These are phyloP conservation scores for Mobula hypostoma DNA, from an alignment of 2,113 vertebrate genomes.

Conservation along the genomic window DNA sequence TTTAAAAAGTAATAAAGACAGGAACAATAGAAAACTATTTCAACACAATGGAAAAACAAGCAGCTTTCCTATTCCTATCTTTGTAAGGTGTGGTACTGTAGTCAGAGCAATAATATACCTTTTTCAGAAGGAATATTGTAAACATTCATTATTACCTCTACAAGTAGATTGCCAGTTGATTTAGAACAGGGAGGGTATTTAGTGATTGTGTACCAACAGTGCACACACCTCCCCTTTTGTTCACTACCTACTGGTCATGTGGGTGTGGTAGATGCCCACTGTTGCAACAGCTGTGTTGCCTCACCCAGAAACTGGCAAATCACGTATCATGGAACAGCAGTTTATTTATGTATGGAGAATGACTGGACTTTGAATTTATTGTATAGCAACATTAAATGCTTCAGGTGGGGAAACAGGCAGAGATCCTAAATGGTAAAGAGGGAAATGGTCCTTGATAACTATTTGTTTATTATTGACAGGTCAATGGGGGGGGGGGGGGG, in stretches of 20 bases:
- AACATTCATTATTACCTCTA: not conserved
- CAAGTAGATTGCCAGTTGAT: not conserved
- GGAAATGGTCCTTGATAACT: no score
- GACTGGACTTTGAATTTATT: not conserved
- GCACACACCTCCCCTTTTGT: not conserved
- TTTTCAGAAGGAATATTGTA: not conserved
- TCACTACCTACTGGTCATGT: not conserved
- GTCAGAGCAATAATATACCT: not conserved
- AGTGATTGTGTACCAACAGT: not conserved
- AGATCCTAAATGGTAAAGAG: no score
- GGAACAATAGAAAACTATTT: not conserved
- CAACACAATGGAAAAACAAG: not conserved
- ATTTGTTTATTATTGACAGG: no score
- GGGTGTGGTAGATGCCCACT: not conserved
- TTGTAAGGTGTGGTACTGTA: not conserved
- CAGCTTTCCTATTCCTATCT: not conserved
- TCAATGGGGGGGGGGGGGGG: not conserved
- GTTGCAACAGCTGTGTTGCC: conserved; percentile 8
- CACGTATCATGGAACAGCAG: not conserved
- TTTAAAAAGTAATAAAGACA: not conserved
- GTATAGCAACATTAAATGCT: not conserved
- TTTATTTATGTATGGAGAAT: not conserved
- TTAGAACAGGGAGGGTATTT: not conserved
- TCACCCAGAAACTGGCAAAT: not conserved
- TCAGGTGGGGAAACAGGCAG: no score